These are phyloP conservation scores for Trichacis sp. DNA, from an alignment of 2,888 invertebrate species.

Conservation along the genomic window DNA sequence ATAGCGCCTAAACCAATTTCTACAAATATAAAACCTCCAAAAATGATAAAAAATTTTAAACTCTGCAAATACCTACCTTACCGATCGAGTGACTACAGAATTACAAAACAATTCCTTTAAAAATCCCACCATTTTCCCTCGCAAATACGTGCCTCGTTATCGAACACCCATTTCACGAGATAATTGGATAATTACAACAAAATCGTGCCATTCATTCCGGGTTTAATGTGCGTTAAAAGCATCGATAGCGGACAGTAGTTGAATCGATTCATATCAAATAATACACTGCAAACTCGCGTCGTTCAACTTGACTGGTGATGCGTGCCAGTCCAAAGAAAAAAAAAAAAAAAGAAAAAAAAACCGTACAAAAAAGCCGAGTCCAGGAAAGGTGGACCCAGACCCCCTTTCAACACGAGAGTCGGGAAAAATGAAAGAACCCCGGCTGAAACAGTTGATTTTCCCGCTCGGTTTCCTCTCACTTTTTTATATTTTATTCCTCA, in stretches of 20 bases:
- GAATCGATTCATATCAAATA: constrained; percentile 36
- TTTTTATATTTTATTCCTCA: background rate
- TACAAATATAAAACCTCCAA: no score
- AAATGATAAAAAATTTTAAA: no score
- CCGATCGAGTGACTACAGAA: no score
- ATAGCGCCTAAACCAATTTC: no score
- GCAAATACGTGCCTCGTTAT: no score
- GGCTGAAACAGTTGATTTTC: background rate
- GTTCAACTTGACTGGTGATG: constrained; percentile 32
- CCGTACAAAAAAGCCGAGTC: constrained; percentile 5
- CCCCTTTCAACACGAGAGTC: constrained; percentile 6
- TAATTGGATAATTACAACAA: background rate
- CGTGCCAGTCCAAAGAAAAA: constrained; percentile 14
- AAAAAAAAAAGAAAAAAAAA: constrained; percentile 5
- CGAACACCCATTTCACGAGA: no score
- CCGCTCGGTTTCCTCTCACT: background rate
- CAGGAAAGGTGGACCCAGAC: constrained; percentile 3
- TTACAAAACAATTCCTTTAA: no score
- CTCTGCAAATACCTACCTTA: no score
- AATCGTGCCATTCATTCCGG: background rate
- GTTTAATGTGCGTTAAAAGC: constrained; percentile 27
- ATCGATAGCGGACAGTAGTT: constrained; percentile 28
- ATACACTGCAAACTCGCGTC: constrained; percentile 28
- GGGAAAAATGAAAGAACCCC: background rate
- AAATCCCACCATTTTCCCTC: no score